Conservation (phyloP, 2,888 invertebrate genomes). For the Gandaritis pyraliata region DNA sequence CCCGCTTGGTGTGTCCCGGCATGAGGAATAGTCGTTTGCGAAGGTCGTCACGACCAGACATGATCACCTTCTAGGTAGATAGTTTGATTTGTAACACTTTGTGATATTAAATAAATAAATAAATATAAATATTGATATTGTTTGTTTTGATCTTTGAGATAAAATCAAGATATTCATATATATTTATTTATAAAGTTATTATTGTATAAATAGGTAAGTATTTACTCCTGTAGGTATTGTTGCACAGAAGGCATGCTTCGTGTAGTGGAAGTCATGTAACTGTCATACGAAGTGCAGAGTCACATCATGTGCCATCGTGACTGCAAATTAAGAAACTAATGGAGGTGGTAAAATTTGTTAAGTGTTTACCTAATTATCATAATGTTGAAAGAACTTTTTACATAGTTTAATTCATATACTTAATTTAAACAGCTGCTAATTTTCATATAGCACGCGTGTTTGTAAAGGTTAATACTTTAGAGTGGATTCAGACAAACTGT, state of each 20-base stretch:
- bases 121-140: no score
- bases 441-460: no score
- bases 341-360: not conserved
- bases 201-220: no score
- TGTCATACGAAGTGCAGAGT: slow-evolving; percentile 31
- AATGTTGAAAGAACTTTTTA: no score
- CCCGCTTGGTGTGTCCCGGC: not conserved
- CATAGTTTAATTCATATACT: no score
- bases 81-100: slow-evolving; percentile 24
- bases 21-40: slow-evolving; percentile 25
- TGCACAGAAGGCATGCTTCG: slow-evolving; percentile 20
- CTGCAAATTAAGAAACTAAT: not conserved
- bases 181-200: no score
- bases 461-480: no score
- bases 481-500: no score
- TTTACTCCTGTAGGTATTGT: no score
- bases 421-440: no score
- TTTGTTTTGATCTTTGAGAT: slow-evolving; percentile 23
- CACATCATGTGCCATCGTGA: slow-evolving; percentile 12
- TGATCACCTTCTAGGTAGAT: slow-evolving; percentile 29
- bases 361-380: not conserved
- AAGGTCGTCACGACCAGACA: slow-evolving; percentile 30
- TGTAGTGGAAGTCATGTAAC: slow-evolving; percentile 34
- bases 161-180: not conserved
- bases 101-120: no score